phyloP scores from a whole-genome alignment of 2,888 invertebrate species.

The Euspilapteryx auroguttella region DNA sequence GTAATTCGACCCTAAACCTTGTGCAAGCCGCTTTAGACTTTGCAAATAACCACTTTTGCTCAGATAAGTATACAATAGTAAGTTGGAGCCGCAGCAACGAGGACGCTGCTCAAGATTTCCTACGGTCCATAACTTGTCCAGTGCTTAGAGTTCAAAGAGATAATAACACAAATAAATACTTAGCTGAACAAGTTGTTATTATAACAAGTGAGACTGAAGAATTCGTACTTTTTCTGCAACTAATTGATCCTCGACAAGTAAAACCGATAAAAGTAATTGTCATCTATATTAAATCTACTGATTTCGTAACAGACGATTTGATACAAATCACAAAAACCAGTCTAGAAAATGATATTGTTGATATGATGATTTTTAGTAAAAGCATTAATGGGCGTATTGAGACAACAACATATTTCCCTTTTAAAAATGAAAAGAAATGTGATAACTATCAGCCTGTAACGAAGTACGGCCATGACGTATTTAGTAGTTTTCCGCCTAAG shows the following conservation, averaged over 20 bases:
- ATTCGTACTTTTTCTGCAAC: slow-evolving; percentile 14
- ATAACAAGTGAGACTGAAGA: slow-evolving; percentile 16
- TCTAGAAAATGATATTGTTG: slow-evolving; percentile 20
- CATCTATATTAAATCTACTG: too few species aligned
- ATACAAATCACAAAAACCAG: slow-evolving; percentile 17
- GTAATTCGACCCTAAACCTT: too few species aligned
- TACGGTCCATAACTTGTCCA: slow-evolving; percentile 14
- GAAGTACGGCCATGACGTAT: slow-evolving; percentile 9
- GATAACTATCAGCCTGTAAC: slow-evolving; percentile 15
- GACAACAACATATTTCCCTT: slow-evolving; percentile 23
- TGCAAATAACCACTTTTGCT: slow-evolving; percentile 16
- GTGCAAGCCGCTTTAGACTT: slow-evolving; percentile 14
- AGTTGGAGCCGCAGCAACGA: slow-evolving; percentile 17
- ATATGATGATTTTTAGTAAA: slow-evolving; percentile 19
- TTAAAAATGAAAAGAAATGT: slow-evolving; percentile 17
- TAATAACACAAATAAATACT: neutral
- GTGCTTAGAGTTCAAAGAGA: slow-evolving; percentile 12
- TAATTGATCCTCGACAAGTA: slow-evolving; percentile 13
- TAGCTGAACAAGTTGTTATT: slow-evolving; percentile 19
- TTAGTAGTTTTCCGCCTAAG: slow-evolving; percentile 19
- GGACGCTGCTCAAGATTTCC: slow-evolving; percentile 13
- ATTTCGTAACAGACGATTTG: too few species aligned
- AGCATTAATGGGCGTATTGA: slow-evolving; percentile 10
- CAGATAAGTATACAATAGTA: slow-evolving; percentile 14
- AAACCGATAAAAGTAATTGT: slow-evolving; percentile 18